Evolutionary conservation across 2,113 vertebrate genomes (phyloP).

Genomic region (Scolopax mira): DNA sequence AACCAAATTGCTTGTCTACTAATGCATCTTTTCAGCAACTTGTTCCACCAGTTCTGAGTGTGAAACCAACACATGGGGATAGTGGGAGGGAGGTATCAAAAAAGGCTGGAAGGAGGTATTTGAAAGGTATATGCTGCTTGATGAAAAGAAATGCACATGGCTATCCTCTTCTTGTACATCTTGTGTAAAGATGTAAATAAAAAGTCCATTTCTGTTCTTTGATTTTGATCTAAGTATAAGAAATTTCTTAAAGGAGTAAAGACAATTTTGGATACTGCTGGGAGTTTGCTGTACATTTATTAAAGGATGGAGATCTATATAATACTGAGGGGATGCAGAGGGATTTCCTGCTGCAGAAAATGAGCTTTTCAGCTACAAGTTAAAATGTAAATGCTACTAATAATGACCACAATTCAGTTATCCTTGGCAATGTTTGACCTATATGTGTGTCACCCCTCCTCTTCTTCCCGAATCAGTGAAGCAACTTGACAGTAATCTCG

Average conservation of each 20-base stretch:
- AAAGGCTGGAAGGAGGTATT: neutral
- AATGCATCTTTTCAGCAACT: neutral
- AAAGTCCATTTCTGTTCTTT: neutral
- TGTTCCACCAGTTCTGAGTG: fast-evolving
- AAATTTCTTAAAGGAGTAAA: neutral
- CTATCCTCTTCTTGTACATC: neutral
- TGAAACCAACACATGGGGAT: neutral
- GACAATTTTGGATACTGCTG: neutral
- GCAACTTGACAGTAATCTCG: neutral
- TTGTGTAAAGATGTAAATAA: neutral
- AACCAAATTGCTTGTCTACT: neutral
- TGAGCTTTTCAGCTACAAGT: neutral
- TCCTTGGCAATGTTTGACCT: neutral
- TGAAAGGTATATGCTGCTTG: neutral
- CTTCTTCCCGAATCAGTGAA: neutral
- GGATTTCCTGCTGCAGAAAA: neutral
- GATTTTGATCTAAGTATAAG: neutral
- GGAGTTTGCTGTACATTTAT: neutral
- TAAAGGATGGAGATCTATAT: neutral
- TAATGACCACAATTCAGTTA: neutral
- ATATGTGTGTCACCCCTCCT: neutral
- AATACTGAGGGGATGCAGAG: neutral
- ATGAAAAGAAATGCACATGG: neutral
- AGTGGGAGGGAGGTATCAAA: neutral
- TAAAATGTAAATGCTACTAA: neutral